Conservation (phyloP, 1,140 invertebrate species). For the Oryzaephilus surinamensis region DNA sequence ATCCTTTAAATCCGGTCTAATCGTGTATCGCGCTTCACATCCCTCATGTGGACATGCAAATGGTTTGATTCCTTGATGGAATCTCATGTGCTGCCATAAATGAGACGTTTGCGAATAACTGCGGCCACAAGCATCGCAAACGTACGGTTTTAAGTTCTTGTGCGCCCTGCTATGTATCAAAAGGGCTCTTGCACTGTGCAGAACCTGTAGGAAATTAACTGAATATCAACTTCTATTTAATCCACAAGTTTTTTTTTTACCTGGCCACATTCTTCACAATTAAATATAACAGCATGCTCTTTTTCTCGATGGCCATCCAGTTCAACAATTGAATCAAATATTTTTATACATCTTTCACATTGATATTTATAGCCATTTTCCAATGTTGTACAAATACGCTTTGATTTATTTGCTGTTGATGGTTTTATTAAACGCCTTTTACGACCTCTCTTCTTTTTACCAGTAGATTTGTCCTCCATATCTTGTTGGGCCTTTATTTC, state of each 20-base stretch:
- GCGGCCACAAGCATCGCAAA: slow-evolving; percentile 48
- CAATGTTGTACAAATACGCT: slow-evolving; percentile 8
- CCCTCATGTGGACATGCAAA: slow-evolving; percentile 47
- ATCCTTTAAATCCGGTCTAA: slow-evolving; percentile 55
- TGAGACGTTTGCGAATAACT: slow-evolving; percentile 51
- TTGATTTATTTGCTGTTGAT: slow-evolving; percentile 13
- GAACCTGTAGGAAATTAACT: slow-evolving; percentile 26
- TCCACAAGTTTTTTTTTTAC: too few relatives aligned
- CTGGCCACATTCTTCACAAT: slow-evolving; percentile 42
- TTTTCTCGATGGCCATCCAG: slow-evolving; percentile 30
- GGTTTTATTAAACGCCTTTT: slow-evolving; percentile 23
- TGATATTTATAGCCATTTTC: slow-evolving; percentile 32
- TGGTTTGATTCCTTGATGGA: slow-evolving; percentile 49
- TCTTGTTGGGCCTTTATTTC: slow-evolving; percentile 8
- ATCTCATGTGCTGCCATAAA: slow-evolving; percentile 49
- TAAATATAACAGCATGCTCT: slow-evolving; percentile 38
- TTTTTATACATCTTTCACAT: slow-evolving; percentile 31
- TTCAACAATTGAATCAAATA: slow-evolving; percentile 25
- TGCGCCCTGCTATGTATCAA: slow-evolving; percentile 38
- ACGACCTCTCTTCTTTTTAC: slow-evolving; percentile 28
- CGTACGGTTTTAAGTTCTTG: slow-evolving; percentile 41
- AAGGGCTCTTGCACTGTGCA: slow-evolving; percentile 36
- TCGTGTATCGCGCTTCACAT: slow-evolving; percentile 51
- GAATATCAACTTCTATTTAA: slow-evolving; percentile 19
- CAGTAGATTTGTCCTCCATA: slow-evolving; percentile 2